These are phyloP conservation scores for Maniola hyperantus DNA, from an alignment of 2,888 invertebrate genomes.

Conservation along the genomic window DNA sequence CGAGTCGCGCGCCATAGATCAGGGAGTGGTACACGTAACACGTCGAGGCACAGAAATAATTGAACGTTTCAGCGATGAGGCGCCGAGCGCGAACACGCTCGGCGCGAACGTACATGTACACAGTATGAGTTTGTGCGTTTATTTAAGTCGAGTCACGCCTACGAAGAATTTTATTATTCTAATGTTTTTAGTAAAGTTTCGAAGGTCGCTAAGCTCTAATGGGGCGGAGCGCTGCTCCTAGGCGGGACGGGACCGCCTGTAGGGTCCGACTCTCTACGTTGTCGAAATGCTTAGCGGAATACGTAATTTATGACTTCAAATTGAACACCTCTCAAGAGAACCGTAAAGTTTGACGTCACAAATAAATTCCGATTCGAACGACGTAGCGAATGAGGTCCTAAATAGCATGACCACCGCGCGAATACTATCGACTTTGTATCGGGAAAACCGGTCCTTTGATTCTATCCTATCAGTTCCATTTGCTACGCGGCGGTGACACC, in stretches of 20 bases:
- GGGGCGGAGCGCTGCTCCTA: slow-evolving; percentile 32
- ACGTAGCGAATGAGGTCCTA: background rate
- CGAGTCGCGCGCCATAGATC: background rate
- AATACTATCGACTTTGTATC: background rate
- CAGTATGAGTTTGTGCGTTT: slow-evolving; percentile 55
- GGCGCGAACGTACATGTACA: background rate
- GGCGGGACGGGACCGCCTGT: slow-evolving; percentile 13
- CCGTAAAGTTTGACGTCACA: background rate
- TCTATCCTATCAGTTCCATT: no score
- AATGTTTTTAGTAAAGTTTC: slow-evolving; percentile 56
- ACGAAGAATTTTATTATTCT: slow-evolving; percentile 35
- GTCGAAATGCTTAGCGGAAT: background rate
- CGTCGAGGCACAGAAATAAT: slow-evolving; percentile 55
- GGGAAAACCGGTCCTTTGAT: background rate
- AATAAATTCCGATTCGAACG: background rate
- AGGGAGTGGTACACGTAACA: background rate
- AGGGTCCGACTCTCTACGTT: background rate
- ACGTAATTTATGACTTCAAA: no score
- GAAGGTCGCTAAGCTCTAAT: slow-evolving; percentile 59
- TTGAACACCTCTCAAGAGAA: background rate
- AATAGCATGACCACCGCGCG: background rate
- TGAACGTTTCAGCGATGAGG: slow-evolving; percentile 47
- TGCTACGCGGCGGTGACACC: background rate
- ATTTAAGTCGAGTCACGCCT: slow-evolving; percentile 52
- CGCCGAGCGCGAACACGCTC: slow-evolving; percentile 7